Evolutionary conservation across 2,888 invertebrate genomes (phyloP), one percentile per base, ranked within the genome.

Genomic region (Cryptus armator): DNA sequence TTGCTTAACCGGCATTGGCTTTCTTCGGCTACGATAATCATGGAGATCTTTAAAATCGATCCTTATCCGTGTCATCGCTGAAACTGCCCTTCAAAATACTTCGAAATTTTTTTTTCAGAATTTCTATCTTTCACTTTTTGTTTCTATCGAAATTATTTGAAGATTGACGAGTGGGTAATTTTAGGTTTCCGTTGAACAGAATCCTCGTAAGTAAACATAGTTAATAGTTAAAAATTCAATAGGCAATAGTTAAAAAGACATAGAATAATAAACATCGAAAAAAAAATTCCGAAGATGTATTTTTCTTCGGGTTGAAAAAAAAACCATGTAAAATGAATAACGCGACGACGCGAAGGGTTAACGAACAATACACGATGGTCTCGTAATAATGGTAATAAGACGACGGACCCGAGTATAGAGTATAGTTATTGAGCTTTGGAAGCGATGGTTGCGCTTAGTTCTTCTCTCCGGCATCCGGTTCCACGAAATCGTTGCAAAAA

Each of bases 401-500:
- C 37, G 19, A 56, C n/a, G 32, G 62, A 29, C 29, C 14, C 29
- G 62, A 5, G 29, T 32, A 16, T 6, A 16, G 43, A 56, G 12
- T 24, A 44, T 44, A 7, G 53, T 14, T 24, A 12, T 66, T 10
- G 56, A 70, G 37, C 16, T 76, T 68, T 56, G 37, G 53, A 56
- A 37, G 37, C 24, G 44, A 7, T 43, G 43, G 43, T 19, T 46
- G 14, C 43, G 14, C 32, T n/a, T 19, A 4, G 46, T 70, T 70
- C 48, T 62, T 16, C 37, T 19, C 14, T 53, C 43, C 16, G 14
- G 71, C 79, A 79, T 78, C 43, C 37, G 51, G 71, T 64, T 64
- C 37, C 48, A 71, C 80, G 71, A 80, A 80, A 80, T 56, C 16
- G 46, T 56, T 16, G 19, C 37, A 71, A 56, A 72, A 80, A 80